Conservation (phyloP, 2,888 invertebrate species). For the Athetis lepigone region DNA sequence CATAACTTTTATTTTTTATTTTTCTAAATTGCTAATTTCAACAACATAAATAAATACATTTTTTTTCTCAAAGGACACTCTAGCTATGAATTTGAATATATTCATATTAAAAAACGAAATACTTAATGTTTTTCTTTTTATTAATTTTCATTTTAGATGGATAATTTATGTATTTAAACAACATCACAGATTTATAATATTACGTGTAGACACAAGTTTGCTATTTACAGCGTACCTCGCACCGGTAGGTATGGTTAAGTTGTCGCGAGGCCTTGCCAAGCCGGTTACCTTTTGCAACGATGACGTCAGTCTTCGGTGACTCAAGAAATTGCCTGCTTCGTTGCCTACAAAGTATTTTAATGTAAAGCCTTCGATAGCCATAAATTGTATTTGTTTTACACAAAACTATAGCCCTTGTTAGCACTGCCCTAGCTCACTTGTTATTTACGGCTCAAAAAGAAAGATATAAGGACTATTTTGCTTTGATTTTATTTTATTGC, state of each 20-base stretch:
- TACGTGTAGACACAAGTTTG: conserved; percentile 29
- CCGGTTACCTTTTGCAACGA: conserved; percentile 80
- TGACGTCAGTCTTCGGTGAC: conserved; percentile 82
- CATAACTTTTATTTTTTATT: no score
- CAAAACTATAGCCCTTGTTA: conserved; percentile 64
- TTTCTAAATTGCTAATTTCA: no score
- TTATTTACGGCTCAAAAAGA: conserved; percentile 56
- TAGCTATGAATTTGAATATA: no score
- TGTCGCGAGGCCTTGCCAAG: conserved; percentile 77
- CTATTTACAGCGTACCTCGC: conserved; percentile 45
- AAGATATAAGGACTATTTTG: conserved; percentile 38
- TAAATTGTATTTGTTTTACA: conserved; percentile 65
- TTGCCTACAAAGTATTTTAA: conserved; percentile 70
- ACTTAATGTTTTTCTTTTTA: no score
- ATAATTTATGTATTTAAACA: background rate
- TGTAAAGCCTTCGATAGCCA: conserved; percentile 67
- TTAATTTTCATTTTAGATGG: no score
- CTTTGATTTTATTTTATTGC: conserved; percentile 30
- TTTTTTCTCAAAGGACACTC: background rate
- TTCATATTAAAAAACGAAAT: no score
- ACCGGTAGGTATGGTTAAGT: conserved; percentile 57
- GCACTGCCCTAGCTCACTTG: conserved; percentile 48
- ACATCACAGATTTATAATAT: background rate
- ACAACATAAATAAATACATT: no score
- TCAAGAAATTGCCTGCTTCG: conserved; percentile 70